A percentile compares a stretch with the other conserved stretches of the same genome.
Conservation (phyloP, 1,140 invertebrate species). For the Tetramorium alpestre region DNA sequence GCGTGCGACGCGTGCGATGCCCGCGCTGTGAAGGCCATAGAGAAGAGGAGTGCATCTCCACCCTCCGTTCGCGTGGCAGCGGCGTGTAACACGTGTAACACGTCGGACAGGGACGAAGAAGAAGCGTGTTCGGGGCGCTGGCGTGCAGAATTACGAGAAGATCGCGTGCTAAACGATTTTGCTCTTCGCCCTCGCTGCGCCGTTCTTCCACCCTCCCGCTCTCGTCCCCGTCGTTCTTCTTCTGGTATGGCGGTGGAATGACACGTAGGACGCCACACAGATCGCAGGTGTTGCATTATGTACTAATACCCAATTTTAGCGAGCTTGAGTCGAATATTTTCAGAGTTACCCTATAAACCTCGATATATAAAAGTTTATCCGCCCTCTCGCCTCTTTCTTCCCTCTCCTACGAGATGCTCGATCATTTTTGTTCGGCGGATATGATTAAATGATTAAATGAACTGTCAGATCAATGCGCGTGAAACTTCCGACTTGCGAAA, state of each 20-base stretch:
- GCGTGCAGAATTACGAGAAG: constrained; percentile 82
- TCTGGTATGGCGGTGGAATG: constrained; percentile 1
- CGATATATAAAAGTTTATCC: not conserved
- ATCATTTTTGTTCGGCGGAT: not conserved
- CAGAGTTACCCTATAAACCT: not conserved
- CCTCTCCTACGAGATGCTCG: not conserved
- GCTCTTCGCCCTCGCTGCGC: constrained; percentile 62
- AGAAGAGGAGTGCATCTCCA: constrained; percentile 52
- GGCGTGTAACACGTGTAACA: constrained; percentile 70
- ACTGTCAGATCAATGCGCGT: not conserved
- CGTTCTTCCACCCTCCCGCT: not conserved
- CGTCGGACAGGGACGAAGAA: constrained; percentile 71
- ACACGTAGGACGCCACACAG: constrained; percentile 56
- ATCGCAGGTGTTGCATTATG: constrained; percentile 58
- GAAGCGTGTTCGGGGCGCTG: constrained; percentile 68
- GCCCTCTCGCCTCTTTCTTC: not conserved
- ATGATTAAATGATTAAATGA: not conserved
- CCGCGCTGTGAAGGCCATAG: constrained; percentile 30
- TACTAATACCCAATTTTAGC: constrained; percentile 45
- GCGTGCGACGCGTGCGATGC: constrained; percentile 68
- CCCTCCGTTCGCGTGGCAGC: constrained; percentile 60
- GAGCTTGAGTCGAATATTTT: not conserved
- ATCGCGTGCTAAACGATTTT: constrained; percentile 83
- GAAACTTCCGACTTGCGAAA: not conserved
- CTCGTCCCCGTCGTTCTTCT: constrained; percentile 1